Evolutionary conservation across 2,888 invertebrate species (phyloP).

Genomic region (Nasonia oneida): DNA sequence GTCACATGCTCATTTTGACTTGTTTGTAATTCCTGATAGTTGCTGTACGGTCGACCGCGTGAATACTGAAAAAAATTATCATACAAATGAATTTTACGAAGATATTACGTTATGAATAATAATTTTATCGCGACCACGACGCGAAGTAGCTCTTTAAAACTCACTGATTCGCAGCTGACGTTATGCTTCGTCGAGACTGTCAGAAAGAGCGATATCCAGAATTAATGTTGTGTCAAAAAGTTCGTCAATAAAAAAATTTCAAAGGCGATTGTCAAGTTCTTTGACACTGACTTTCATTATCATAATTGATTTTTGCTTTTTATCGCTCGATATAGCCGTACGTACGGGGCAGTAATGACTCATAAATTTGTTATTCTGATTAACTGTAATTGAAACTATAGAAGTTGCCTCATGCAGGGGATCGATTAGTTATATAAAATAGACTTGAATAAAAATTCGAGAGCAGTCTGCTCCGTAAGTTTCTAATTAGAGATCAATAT

Average conservation of each 20-base stretch:
- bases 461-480: background rate
- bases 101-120: background rate
- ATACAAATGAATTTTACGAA: background rate
- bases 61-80: background rate
- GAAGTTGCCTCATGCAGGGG: background rate
- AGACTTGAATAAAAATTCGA: no score
- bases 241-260: background rate
- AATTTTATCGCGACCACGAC: background rate
- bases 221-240: background rate
- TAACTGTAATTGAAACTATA: background rate
- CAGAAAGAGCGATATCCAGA: background rate
- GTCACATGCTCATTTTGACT: background rate
- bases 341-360: background rate
- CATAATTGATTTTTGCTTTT: conserved; percentile 14
- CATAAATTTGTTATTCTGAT: background rate
- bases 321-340: background rate
- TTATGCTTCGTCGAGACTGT: background rate
- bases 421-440: no score
- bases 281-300: conserved; percentile 11
- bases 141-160: background rate
- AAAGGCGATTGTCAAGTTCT: background rate
- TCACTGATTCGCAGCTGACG: background rate
- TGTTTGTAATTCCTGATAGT: no score
- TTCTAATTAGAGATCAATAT: background rate
- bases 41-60: background rate